Base-by-base conservation (phyloP, 2,113 vertebrate species). In the Heliornis fulica region DNA sequence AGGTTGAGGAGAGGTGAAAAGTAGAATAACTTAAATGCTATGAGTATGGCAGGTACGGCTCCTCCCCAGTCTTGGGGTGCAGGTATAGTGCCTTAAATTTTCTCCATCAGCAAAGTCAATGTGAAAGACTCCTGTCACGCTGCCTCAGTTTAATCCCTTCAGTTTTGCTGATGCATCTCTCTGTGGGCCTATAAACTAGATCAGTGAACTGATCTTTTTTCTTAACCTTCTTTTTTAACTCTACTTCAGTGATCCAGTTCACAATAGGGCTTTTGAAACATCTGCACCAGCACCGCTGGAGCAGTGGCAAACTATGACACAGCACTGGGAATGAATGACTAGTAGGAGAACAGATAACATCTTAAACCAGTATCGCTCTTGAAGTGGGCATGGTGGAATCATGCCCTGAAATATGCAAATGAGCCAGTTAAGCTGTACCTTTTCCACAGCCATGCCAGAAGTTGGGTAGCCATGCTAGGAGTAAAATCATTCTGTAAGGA, bases 141-240 rank as follows among this genome's bases (percentile, higher is more conserved):
- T 83, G 71, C 64, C 41, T 71, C 41, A 16, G 22, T 71, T 84
- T 64, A 93, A 89, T 87, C 51, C 51, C 29, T 80, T 81, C 69
- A 56, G 46, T 29, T 70, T n/a, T 80, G 79, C 56, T 81, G 64
- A 86, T 43, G 60, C 4, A 2, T 75, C 41, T 92, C 96, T 71
- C 95, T 51, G 34, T 77, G 83, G 94, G 76, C 91, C 76, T 71
- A 60, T 87, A 94, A 97, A 95, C 96, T 92, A 97, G 94, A 96
- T 95, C 86, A 92, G 89, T 56, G 79, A 96, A 92, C 90, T 93
- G 43, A 77, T 74, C 34, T 90, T 94, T 89, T 89, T 86, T 59
- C 69, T 63, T 81, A 75, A 92, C 91, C 89, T 94, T 77, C 79
- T 90, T 93, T 94, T 83, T 60, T 22, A 81, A 40, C 68, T 87